Evolutionary conservation across 2,888 invertebrate genomes (phyloP).

Genomic region (Doris montereyensis): DNA sequence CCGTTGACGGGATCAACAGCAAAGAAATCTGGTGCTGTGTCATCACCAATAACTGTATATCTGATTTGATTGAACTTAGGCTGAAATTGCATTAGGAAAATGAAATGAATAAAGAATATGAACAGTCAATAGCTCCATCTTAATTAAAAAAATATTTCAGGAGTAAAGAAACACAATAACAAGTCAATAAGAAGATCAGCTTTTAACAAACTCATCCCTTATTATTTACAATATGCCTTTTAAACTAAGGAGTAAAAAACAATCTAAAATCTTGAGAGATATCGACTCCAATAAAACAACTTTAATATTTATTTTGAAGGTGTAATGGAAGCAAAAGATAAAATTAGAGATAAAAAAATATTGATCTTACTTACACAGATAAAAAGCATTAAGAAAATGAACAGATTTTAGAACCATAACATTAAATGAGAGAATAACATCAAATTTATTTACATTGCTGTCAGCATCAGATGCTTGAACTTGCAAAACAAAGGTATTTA

Average conservation of each 20-base stretch:
- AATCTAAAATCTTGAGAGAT: neutral
- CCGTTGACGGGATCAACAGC: conserved; percentile 50
- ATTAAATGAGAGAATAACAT: neutral
- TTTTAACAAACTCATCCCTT: no score
- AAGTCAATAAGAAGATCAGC: no score
- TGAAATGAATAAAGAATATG: no score
- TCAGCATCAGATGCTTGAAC: conserved; percentile 57
- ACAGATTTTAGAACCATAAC: neutral
- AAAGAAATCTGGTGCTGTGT: conserved; percentile 60
- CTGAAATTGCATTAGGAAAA: no score
- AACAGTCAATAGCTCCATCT: no score
- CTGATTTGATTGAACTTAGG: conserved; percentile 57
- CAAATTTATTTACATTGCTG: conserved; percentile 37
- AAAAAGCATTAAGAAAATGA: neutral
- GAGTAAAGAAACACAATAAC: no score
- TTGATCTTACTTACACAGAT: no score
- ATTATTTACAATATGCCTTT: no score
- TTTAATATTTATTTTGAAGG: neutral
- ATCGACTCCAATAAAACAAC: neutral
- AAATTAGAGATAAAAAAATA: no score
- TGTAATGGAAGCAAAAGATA: neutral
- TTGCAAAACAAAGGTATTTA: conserved; percentile 46
- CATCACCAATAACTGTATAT: conserved; percentile 63
- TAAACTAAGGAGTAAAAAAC: neutral
- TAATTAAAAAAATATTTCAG: no score